Evolutionary conservation across 2,888 invertebrate species (phyloP), one percentile per base, ranked within the genome.

Genomic region (Lepidochitona cinerea): DNA sequence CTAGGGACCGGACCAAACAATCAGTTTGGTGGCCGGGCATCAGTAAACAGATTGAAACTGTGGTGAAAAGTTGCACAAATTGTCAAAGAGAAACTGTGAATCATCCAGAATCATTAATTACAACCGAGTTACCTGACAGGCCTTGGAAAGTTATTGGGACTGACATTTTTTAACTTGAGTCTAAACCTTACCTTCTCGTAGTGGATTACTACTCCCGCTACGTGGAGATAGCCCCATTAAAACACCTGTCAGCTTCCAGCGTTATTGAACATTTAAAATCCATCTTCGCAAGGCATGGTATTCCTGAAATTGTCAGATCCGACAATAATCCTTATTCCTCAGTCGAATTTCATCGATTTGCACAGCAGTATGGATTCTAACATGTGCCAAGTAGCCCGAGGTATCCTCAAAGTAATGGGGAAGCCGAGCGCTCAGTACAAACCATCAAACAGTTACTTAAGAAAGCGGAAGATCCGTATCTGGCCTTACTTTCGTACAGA

Each of bases 271-370:
- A 68, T 41, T 29, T 74, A 33, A 75, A 73, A 54, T 26, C 18
- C 4, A 59, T 59, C 14, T 59, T 59, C 29, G 32, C 26, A 14
- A 23, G 59, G 12, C 5, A 4, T 26, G 59, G 59, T 4, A 4
- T 59, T 26, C 78, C 72, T 23, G 75, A 74, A 9, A 37, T 37
- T 5, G 7, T 79, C n/a, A 35, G 76, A n/a, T n/a, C 29, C 49
- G 79, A 78, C 59, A 77, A 77, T 41, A 72, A 73, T 71, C 79
- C 79, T 36, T 77, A 70, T 41, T 54, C 54, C 2, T 75, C 75
- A 41, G 49, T 26, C 3, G 37, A 65, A 37, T 53, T 79, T 14
- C n/a, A 23, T 0, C 18, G 52, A n/a, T 79, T 75, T 70, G 71
- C 78, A 35, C n/a, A 72, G n/a, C 70, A 59, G 29, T 59, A 32